Evolutionary conservation across 1,140 invertebrate species (phyloP), one percentile per base, ranked within the genome.

Genomic region (Drosophila kepulauana): DNA sequence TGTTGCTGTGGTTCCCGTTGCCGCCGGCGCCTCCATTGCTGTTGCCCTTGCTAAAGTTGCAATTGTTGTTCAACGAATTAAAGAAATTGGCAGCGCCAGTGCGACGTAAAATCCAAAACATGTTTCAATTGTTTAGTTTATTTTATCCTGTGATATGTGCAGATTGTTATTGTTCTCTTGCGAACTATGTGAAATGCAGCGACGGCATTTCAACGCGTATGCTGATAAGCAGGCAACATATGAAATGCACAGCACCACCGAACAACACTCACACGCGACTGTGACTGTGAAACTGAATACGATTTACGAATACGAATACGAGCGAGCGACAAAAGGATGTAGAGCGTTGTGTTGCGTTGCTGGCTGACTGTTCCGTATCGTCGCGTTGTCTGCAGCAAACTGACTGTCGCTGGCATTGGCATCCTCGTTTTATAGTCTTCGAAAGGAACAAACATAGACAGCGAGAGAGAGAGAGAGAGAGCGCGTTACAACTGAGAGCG

Each of bases 91-190:
- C 91, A 33, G 91, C 91, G 25, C 91, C 91, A 5, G 91, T 92
- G 62, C 91, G 84, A 33, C 91, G 82, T 79, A 92, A 79, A 76
- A 92, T 92, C 91, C 91, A 92, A 92, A 92, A 92, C 91, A 92
- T 92, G 51, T 69, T 91, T 5, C 33, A 58, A 20, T 38, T 72
- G 35, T 56, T 38, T 38, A 45, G 45, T 54, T 75, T 5, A 7
- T 61, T 13, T 25, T 25, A 25, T 25, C 20, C 20, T 58, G 15
- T 84, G 84, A 88, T 87, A 82, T 82, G 84, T 78, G 35, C 35
- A 38, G 65, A 15, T 35, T 35, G 11, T 30, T 33, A 5, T 49
- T 64, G 10, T 33, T 16, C 28, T 52, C 10, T 33, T 66, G 71
- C 43, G 25, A 49, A 57, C 62, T 86, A 82, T 43, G 67, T 59